These are phyloP conservation scores for Dascyllus trimaculatus DNA, from an alignment of 2,113 vertebrate species.

Conservation along the genomic window DNA sequence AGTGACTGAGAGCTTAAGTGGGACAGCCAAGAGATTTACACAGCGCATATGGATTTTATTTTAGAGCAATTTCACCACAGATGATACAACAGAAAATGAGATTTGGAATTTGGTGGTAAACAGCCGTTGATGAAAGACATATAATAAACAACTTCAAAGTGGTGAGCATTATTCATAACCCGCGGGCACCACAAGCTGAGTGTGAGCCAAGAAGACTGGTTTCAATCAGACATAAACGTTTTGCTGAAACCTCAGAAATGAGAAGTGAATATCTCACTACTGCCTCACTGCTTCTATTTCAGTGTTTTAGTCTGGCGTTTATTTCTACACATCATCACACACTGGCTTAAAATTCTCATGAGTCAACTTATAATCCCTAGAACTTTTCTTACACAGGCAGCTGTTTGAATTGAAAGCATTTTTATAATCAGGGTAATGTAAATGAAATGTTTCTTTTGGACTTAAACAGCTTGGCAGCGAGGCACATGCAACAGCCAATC, in stretches of 20 bases:
- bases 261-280: not conserved
- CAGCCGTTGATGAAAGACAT: constrained; percentile 24
- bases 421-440: not conserved
- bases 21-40: not conserved
- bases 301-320: not conserved
- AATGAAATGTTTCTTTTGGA: not conserved
- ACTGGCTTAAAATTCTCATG: not conserved
- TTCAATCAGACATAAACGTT: constrained; percentile 52
- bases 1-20: not conserved
- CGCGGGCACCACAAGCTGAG: constrained; percentile 6
- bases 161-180: constrained; percentile 29
- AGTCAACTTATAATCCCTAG: not conserved
- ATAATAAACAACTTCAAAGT: constrained; percentile 60
- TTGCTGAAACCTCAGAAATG: constrained; percentile 42
- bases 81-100: constrained; percentile 19
- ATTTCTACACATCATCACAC: not conserved
- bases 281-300: not conserved
- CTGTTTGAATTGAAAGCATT: no score
- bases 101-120: constrained; percentile 45
- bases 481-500: no score
- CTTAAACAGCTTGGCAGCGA: not conserved
- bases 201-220: constrained; percentile 46
- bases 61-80: not conserved
- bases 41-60: constrained; percentile 43
- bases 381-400: not conserved